Base-by-base conservation (phyloP, 2,797 vertebrate species). In the Rhadinocentrus ornatus region DNA sequence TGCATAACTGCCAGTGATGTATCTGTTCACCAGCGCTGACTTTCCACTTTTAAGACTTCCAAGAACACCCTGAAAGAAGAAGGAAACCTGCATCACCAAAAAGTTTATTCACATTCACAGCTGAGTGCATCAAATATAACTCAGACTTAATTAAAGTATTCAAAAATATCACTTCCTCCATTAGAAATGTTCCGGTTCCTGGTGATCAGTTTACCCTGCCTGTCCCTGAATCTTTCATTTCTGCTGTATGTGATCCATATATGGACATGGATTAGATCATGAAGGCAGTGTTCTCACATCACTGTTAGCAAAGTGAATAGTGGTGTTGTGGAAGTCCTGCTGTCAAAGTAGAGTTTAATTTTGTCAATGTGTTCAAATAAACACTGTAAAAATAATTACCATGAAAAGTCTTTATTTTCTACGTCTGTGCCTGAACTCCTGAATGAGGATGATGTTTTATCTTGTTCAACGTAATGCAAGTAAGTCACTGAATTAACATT, bases 11-110 rank as follows among this genome's bases (percentile, higher is more conserved):
- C 97, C 97, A 0, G 96, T 98, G 87, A 98, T 95, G 94, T 97
- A 99, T 83, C 96, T 96, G 82, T 98, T 96, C 69, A 99, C 95
- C 11, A 99, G 95, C 0, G 97, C 96, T 0, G 97, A 96, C 87
- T 96, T 98, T 80, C 96, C 96, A 0, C 97, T 99, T 83, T 93
- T 95, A 61, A 94, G 84, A 74, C 95, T 97, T 52, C 97, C 97
- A 90, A 99, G 91, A 85, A 99, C 90, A 0, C 96, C 97, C 97
- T 98, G 89, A 44, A 59, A 86, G 53, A 61, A 67, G 48, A 13
- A 39, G 69, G 61, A 77, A 67, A 73, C 27, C 73, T 27, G 24
- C 6, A 16, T 3, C 31, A 53, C 46, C 10, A 26, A 20, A n/a
- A 29, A 10, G 37, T 66, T 77, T 7, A 41, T 31, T 58, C 52